These are phyloP conservation scores for Halictus rubicundus DNA, from an alignment of 1,140 invertebrate genomes.

Conservation along the genomic window DNA sequence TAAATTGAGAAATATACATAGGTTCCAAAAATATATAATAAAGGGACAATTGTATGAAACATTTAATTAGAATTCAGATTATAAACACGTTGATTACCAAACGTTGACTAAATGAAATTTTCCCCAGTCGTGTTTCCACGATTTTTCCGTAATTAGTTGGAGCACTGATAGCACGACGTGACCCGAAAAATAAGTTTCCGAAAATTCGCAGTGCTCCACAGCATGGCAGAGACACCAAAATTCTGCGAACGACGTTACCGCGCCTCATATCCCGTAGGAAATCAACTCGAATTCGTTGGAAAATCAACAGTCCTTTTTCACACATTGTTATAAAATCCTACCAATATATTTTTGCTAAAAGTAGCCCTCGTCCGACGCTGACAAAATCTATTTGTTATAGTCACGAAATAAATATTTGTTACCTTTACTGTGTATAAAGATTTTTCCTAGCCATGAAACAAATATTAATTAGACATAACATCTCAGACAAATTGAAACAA, in stretches of 20 bases:
- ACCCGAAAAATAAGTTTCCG: background rate
- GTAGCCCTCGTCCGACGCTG: background rate
- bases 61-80: background rate
- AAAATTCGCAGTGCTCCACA: background rate
- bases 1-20: no score
- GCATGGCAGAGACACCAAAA: slow-evolving; percentile 14
- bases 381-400: background rate
- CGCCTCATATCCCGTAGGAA: slow-evolving; percentile 31
- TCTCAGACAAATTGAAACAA: no score
- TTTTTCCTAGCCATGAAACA: no score
- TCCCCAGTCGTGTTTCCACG: background rate
- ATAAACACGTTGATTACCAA: background rate
- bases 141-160: background rate
- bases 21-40: background rate
- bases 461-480: no score
- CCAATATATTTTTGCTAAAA: slow-evolving; percentile 4
- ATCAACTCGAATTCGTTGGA: slow-evolving; percentile 30
- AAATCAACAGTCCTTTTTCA: slow-evolving; percentile 26
- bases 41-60: background rate
- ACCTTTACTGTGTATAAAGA: background rate
- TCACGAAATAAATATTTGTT: background rate
- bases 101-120: background rate
- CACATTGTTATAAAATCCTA: background rate
- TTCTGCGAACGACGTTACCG: background rate
- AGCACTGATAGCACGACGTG: background rate